Evolutionary conservation across 1,140 invertebrate genomes (phyloP).

Genomic region (Neomicropteryx cornuta): DNA sequence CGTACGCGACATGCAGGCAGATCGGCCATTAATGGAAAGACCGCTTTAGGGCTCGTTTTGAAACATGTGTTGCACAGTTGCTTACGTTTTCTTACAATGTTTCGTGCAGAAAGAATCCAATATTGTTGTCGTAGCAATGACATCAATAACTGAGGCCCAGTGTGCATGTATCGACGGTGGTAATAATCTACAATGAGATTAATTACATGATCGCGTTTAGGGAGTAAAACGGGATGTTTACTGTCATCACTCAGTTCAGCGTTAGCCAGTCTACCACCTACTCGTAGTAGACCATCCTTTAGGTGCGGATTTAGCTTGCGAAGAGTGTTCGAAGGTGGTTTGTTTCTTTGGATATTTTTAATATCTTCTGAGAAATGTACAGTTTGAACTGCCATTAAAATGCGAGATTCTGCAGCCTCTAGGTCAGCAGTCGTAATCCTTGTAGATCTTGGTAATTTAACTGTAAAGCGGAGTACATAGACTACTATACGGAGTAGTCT

Average conservation of each 20-base stretch:
- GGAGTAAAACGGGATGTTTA: constrained; percentile 13
- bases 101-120: constrained; percentile 18
- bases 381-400: background rate
- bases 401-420: background rate
- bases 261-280: constrained; percentile 24
- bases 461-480: background rate
- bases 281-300: constrained; percentile 22
- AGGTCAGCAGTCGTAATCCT: background rate
- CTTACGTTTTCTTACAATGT: constrained; percentile 10
- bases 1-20: constrained; percentile 17
- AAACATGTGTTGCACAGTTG: constrained; percentile 13
- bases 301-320: constrained; percentile 22
- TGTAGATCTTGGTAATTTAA: background rate
- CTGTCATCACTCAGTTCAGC: constrained; percentile 11
- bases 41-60: constrained; percentile 8
- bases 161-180: constrained; percentile 18
- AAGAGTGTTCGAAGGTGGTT: constrained; percentile 8
- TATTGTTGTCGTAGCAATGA: constrained; percentile 17
- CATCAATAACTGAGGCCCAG: constrained; percentile 14
- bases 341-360: too few species aligned
- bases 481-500: background rate
- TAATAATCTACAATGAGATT: constrained; percentile 17
- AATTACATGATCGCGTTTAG: constrained; percentile 13
- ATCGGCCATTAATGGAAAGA: constrained; percentile 18
- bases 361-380: too few species aligned